These are phyloP conservation scores for Phrixothrix hirtus DNA, from an alignment of 2,888 invertebrate genomes.

Conservation along the genomic window DNA sequence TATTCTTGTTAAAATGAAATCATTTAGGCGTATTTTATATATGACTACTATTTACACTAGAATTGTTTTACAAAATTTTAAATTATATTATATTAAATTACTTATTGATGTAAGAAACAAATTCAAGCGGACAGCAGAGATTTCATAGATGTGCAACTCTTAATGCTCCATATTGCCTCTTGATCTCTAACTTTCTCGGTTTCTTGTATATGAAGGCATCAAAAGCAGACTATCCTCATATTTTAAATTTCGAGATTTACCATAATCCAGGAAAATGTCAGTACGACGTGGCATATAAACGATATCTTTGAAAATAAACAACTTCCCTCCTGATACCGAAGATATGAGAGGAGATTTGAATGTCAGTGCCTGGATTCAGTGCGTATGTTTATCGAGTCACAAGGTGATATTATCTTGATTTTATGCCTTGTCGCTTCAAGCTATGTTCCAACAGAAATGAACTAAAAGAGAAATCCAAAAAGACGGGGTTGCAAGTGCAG, in stretches of 20 bases:
- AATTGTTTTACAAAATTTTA: too few relatives aligned
- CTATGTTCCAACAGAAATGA: constrained; percentile 20
- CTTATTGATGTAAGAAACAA: too few relatives aligned
- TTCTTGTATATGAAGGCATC: too few relatives aligned
- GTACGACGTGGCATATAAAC: constrained; percentile 14
- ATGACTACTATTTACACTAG: too few relatives aligned
- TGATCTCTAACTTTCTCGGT: too few relatives aligned
- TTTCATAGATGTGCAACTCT: too few relatives aligned
- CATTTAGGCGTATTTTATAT: too few relatives aligned
- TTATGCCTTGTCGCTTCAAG: constrained; percentile 29
- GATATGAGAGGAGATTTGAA: constrained; percentile 24
- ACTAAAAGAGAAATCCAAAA: constrained; percentile 24
- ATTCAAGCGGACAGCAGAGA: too few relatives aligned
- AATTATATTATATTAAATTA: too few relatives aligned
- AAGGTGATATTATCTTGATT: constrained; percentile 31
- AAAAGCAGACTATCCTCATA: too few relatives aligned
- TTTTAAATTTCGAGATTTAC: constrained; percentile 10
- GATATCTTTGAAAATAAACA: constrained; percentile 17
- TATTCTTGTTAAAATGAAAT: too few relatives aligned
- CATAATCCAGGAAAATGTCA: constrained; percentile 9
- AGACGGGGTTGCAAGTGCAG: constrained; percentile 27
- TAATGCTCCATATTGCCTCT: too few relatives aligned
- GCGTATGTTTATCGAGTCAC: constrained; percentile 28
- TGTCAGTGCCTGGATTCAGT: constrained; percentile 28
- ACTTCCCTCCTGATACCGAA: constrained; percentile 22